phyloP scores from a whole-genome alignment of 2,113 vertebrate genomes.

The Labeo catla region DNA sequence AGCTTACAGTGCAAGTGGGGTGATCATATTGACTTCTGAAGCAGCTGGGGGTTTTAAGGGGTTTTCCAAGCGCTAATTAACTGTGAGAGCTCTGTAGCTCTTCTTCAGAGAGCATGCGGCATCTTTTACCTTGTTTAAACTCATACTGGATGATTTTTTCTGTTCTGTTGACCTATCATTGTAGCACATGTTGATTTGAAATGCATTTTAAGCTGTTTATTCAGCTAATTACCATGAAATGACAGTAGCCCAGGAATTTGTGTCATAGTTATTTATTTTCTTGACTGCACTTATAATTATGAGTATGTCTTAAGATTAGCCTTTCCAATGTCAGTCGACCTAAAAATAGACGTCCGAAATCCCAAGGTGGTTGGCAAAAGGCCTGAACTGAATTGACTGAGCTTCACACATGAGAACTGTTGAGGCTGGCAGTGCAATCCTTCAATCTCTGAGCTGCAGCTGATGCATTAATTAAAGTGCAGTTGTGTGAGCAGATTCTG shows the following conservation, averaged over 20 bases:
- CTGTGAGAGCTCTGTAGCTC: neutral
- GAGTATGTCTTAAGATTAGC: constrained; percentile 37
- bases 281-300: neutral
- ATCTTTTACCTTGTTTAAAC: neutral
- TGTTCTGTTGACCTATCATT: neutral
- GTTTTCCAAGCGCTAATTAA: constrained; percentile 36
- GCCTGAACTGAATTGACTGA: constrained; percentile 29
- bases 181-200: neutral
- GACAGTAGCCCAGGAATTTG: neutral
- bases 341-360: constrained; percentile 9
- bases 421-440: constrained; percentile 32
- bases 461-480: constrained; percentile 43
- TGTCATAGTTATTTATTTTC: neutral
- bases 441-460: constrained; percentile 35
- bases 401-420: neutral
- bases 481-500: constrained; percentile 20
- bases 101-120: neutral
- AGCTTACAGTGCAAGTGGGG: neutral
- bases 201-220: neutral
- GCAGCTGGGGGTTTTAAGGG: constrained; percentile 19
- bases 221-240: neutral
- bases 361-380: constrained; percentile 29
- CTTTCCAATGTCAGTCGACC: neutral
- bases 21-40: constrained; percentile 34
- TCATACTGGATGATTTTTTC: neutral